These are phyloP conservation scores for Sweltsa coloradensis DNA, from an alignment of 1,140 invertebrate species.

Conservation along the genomic window DNA sequence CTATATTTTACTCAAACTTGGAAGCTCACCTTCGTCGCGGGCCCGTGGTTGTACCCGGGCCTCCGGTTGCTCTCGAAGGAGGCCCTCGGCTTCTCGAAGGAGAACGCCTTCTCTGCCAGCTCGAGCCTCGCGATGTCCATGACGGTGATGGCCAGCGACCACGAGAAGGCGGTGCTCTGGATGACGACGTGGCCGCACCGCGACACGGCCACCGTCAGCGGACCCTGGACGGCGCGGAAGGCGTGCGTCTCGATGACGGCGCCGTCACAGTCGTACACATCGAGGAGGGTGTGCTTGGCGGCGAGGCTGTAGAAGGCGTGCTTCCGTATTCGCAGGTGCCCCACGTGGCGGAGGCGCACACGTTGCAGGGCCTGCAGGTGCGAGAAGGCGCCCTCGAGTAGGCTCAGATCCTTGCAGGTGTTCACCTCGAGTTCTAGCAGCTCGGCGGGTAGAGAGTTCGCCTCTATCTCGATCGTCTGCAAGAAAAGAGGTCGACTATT, in stretches of 20 bases:
- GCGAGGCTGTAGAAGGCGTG: constrained; percentile 40
- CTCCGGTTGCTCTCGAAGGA: too few relatives aligned
- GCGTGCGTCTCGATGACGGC: constrained; percentile 9
- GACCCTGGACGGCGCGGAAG: constrained; percentile 25
- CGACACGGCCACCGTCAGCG: constrained; percentile 40
- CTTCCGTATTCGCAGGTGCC: constrained; percentile 30
- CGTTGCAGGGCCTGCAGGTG: constrained; percentile 30
- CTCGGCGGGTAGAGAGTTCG: constrained; percentile 36
- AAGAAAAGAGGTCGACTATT: too few relatives aligned
- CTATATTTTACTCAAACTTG: too few relatives aligned
- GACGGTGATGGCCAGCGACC: constrained; percentile 43
- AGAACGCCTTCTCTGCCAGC: constrained; percentile 39
- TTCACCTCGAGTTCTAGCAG: constrained; percentile 41
- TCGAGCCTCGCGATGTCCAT: constrained; percentile 38
- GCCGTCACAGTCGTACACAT: constrained; percentile 23
- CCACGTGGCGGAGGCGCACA: constrained; percentile 29
- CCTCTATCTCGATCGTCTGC: constrained; percentile 37
- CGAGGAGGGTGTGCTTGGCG: constrained; percentile 34
- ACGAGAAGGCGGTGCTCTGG: constrained; percentile 46
- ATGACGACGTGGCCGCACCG: constrained; percentile 41
- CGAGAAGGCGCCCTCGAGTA: constrained; percentile 36
- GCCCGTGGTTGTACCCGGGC: constrained; percentile 37
- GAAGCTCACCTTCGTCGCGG: constrained; percentile 38
- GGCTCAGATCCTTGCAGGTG: constrained; percentile 39
- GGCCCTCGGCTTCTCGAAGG: constrained; percentile 38